phyloP scores from a whole-genome alignment of 1,140 invertebrate species.

The Drosophila pectinifera region DNA sequence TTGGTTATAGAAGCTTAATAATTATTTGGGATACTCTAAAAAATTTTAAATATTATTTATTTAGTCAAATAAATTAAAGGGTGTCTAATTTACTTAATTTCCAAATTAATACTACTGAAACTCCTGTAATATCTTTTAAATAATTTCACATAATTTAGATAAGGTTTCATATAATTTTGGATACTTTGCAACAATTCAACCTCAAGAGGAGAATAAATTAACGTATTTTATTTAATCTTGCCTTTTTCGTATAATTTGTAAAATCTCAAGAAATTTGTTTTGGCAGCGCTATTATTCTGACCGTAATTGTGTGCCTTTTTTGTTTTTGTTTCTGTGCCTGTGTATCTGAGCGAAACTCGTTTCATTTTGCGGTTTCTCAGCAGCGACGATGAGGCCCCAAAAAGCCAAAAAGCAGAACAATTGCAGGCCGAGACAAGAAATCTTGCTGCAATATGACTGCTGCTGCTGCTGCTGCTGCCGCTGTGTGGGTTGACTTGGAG shows the following conservation, averaged over 20 bases:
- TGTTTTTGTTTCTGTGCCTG: conserved; percentile 1
- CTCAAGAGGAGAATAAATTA: no score
- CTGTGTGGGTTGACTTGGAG: conserved; percentile 61
- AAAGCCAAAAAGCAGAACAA: conserved; percentile 75
- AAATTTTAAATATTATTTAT: no score
- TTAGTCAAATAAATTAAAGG: no score
- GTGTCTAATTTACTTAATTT: no score
- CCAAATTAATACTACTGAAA: background rate
- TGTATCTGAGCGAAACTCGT: conserved; percentile 59
- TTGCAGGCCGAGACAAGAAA: conserved; percentile 61
- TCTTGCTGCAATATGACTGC: conserved; percentile 69
- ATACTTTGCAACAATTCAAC: no score
- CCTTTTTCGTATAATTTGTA: background rate
- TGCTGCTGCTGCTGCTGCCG: conserved; percentile 31
- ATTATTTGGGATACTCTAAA: no score
- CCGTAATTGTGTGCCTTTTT: conserved; percentile 14
- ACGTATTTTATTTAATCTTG: background rate
- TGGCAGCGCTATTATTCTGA: conserved; percentile 2
- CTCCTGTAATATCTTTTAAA: no score
- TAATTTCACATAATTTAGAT: no score
- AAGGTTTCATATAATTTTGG: no score
- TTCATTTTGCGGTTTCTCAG: conserved; percentile 54
- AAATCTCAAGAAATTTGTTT: background rate
- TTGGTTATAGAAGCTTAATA: no score
- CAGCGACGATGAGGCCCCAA: conserved; percentile 43